These are phyloP conservation scores for Chloroclysta siterata DNA, from an alignment of 2,888 invertebrate genomes.

Conservation along the genomic window DNA sequence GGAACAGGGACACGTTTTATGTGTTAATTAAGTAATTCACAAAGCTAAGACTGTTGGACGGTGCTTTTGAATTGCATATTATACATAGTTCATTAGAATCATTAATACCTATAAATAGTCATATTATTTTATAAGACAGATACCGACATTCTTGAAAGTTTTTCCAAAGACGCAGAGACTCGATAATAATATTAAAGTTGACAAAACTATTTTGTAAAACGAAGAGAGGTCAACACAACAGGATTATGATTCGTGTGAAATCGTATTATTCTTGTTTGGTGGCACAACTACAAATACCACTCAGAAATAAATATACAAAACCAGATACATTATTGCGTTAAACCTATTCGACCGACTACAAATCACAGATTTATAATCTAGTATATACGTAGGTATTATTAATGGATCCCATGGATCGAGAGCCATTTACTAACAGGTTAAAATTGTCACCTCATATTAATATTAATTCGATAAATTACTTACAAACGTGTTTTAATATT, in stretches of 20 bases:
- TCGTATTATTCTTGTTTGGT: conserved; percentile 5
- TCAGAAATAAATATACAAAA: conserved; percentile 21
- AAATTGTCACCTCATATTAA: conserved; percentile 43
- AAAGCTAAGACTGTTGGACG: no score
- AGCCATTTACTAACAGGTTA: conserved; percentile 43
- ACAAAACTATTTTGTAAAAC: neutral
- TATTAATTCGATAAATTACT: conserved; percentile 42
- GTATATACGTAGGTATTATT: conserved; percentile 38
- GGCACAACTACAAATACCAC: conserved; percentile 10
- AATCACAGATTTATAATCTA: conserved; percentile 40
- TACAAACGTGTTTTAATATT: conserved; percentile 41
- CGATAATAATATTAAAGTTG: neutral
- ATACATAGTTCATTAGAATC: no score
- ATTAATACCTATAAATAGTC: no score
- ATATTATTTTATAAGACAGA: no score
- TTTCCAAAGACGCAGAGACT: no score
- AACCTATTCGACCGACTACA: conserved; percentile 39
- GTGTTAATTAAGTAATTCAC: no score
- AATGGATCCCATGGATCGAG: conserved; percentile 35
- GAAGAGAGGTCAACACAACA: conserved; percentile 3
- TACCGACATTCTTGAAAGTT: no score
- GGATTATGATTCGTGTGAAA: conserved; percentile 5
- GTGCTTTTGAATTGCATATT: no score
- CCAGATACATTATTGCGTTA: conserved; percentile 22
- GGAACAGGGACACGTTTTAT: no score